Percentiles rank a stretch among this genome's conserved stretches.
Evolutionary conservation across 1,140 invertebrate genomes (phyloP).

Genomic region (Adelges cooleyi): DNA sequence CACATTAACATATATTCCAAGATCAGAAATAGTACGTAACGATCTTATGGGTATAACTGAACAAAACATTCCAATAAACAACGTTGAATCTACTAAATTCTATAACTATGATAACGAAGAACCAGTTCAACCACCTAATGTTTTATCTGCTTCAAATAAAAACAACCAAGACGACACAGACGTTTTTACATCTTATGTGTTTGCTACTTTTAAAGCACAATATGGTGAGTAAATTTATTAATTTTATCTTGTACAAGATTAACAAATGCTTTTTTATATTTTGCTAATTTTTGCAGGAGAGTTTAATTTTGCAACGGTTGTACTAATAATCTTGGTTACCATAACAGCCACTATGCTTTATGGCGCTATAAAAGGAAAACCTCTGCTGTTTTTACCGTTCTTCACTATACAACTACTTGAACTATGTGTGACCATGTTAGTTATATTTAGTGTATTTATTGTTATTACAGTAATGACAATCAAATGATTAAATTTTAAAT

Average conservation of each 20-base stretch:
- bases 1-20: constrained; percentile 38
- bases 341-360: constrained; percentile 72
- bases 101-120: constrained; percentile 39
- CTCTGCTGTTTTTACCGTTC: constrained; percentile 71
- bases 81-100: background rate
- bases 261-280: background rate
- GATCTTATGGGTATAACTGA: constrained; percentile 16
- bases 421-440: constrained; percentile 72
- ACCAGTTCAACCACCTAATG: background rate
- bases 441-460: constrained; percentile 26
- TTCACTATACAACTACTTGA: constrained; percentile 81
- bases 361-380: constrained; percentile 65
- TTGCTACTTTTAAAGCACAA: background rate
- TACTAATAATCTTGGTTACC: constrained; percentile 63
- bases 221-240: background rate
- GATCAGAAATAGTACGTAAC: background rate
- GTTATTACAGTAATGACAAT: too few species aligned
- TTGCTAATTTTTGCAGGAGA: constrained; percentile 40
- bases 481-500: background rate
- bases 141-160: background rate
- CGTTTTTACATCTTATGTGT: background rate
- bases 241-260: background rate
- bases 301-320: constrained; percentile 61
- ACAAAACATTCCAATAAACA: background rate
- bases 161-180: background rate